These are phyloP conservation scores for Magallana nippona DNA, from an alignment of 2,888 invertebrate genomes.

Conservation along the genomic window DNA sequence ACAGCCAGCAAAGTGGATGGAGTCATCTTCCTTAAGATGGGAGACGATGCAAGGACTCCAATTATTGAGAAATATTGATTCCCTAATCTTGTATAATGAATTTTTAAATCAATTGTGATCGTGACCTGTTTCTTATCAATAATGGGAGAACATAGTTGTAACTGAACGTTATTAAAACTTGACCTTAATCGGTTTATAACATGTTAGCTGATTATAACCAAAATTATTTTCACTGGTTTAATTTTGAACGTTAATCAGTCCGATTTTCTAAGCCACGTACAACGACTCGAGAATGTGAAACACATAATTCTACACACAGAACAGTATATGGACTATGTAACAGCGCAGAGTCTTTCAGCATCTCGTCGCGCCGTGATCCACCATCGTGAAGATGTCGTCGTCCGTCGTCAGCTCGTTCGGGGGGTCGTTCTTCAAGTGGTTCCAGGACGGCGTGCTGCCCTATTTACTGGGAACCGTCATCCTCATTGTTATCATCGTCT, in stretches of 20 bases:
- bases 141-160: too few relatives aligned
- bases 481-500: conserved; percentile 53
- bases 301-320: too few relatives aligned
- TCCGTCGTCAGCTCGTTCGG: conserved; percentile 49
- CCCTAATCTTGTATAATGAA: background rate
- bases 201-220: conserved; percentile 10
- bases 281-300: too few relatives aligned
- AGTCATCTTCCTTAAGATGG: conserved; percentile 51
- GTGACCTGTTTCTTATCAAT: too few relatives aligned
- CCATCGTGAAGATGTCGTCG: conserved; percentile 34
- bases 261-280: background rate
- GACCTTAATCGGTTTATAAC: conserved; percentile 15
- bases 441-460: conserved; percentile 59
- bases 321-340: too few relatives aligned
- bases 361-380: too few relatives aligned
- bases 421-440: conserved; percentile 59
- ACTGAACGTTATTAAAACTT: background rate
- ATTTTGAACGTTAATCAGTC: background rate
- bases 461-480: conserved; percentile 53
- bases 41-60: conserved; percentile 24
- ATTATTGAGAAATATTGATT: background rate
- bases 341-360: too few relatives aligned
- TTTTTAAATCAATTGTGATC: background rate
- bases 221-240: background rate
- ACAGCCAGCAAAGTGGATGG: conserved; percentile 51